These are phyloP conservation scores for Ceuthmochares aereus DNA, from an alignment of 2,113 vertebrate genomes.

Conservation along the genomic window DNA sequence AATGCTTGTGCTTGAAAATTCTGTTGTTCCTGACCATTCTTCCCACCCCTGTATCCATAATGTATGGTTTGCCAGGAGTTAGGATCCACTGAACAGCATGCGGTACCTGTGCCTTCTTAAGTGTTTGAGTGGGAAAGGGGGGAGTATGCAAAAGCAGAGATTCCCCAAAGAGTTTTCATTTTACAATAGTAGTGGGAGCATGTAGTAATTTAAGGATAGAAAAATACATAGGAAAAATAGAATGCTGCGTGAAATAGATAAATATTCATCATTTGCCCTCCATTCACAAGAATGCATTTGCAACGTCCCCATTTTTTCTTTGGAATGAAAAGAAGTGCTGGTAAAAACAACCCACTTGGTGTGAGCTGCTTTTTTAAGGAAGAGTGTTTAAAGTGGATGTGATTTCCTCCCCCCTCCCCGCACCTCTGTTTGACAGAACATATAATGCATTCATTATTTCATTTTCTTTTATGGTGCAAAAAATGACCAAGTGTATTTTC, in stretches of 20 bases:
- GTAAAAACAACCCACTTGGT: slow-evolving; percentile 43
- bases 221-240: slow-evolving; percentile 39
- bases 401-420: neutral
- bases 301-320: neutral
- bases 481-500: slow-evolving; percentile 56
- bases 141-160: neutral
- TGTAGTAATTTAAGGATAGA: slow-evolving; percentile 25
- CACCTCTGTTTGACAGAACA: slow-evolving; percentile 48
- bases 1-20: slow-evolving; percentile 37
- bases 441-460: slow-evolving; percentile 57
- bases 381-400: slow-evolving; percentile 42
- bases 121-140: neutral
- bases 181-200: slow-evolving; percentile 17
- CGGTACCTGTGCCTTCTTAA: neutral
- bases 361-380: neutral
- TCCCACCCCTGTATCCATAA: slow-evolving; percentile 43
- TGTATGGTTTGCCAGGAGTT: slow-evolving; percentile 42
- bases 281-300: slow-evolving; percentile 60
- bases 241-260: slow-evolving; percentile 58
- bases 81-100: neutral
- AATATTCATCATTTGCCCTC: slow-evolving; percentile 52
- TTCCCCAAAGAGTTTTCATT: slow-evolving; percentile 8
- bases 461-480: slow-evolving; percentile 64
- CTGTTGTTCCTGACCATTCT: slow-evolving; percentile 25
- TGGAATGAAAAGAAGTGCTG: slow-evolving; percentile 52